Evolutionary conservation across 1,140 invertebrate species (phyloP), one percentile per base, ranked within the genome.

Genomic region (Ganaspis sp.): DNA sequence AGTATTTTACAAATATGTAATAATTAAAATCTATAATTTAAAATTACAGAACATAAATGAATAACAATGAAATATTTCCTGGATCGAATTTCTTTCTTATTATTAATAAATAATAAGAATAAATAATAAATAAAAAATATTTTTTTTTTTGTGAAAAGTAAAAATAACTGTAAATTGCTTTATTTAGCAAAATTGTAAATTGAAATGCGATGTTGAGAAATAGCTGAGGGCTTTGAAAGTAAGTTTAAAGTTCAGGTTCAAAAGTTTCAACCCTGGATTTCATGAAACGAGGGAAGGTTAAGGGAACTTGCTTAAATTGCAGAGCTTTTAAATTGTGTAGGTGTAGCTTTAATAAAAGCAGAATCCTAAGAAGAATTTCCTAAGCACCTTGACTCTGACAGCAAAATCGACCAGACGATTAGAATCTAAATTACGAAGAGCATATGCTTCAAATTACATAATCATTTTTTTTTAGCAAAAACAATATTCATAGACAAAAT

Each of bases 301-400:
- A 34, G 21, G 58, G 23, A 26, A 29, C 23, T 15, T 17, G 45
- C 45, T 17, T 17, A 49, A 15, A 49, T 17, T 49, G 45, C 17
- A 49, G 17, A 17, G 45, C 45, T n/a, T 49, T 49, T 49, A n/a
- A 49, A 17, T 1, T 29, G 11, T 64, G 54, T 64, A 64, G 23
- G 26, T 64, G n/a, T 45, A 45, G 4, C 23, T 64, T 58, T 11
- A 29, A 64, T 12, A n/a, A 9, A 12, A n/a, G 21, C 8, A n/a
- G n/a, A n/a, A 64, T 15, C 26, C 15, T 5, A 29, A 26, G 11
- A 64, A 26, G 58, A 29, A 29, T 64, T 64, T 64, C 23, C 23
- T 29, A 29, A 26, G 26, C 26, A 79, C 84, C 84, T 85, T 84
- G 84, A 85, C 84, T 83, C 80, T 79, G 73, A 37, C 75, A 49